A percentile compares a stretch with the other conserved stretches of the same genome.
Evolutionary conservation across 2,888 invertebrate genomes (phyloP).

Genomic region (Eudemis profundana): DNA sequence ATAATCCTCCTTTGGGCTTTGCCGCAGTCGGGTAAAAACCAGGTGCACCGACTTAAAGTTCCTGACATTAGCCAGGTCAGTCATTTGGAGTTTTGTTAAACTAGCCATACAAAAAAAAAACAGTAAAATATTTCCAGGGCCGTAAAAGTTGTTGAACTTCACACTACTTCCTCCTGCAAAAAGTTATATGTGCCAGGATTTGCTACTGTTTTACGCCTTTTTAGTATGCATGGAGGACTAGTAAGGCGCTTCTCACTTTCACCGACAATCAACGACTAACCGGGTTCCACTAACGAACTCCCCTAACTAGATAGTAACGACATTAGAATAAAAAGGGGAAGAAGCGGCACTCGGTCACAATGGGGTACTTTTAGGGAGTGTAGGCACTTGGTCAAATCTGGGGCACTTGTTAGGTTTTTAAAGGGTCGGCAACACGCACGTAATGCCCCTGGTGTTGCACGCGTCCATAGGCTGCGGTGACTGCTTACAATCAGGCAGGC

Average conservation of each 20-base stretch:
- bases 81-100: background rate
- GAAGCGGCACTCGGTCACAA: conserved; percentile 8
- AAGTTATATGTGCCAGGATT: background rate
- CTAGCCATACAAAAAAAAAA: background rate
- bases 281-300: conserved; percentile 77
- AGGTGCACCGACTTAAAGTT: no score
- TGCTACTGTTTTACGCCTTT: background rate
- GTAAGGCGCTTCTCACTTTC: conserved; percentile 65
- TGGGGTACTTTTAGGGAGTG: no score
- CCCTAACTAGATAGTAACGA: conserved; percentile 76
- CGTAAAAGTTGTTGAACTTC: background rate
- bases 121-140: background rate
- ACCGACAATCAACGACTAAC: conserved; percentile 74
- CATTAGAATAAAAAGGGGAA: conserved; percentile 15
- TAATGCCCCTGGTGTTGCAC: no score
- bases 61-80: no score
- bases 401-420: no score
- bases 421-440: no score
- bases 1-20: no score
- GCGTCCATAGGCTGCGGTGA: no score
- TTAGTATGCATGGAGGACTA: conserved; percentile 31
- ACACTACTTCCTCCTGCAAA: background rate
- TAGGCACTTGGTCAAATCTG: no score
- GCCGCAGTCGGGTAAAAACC: no score
- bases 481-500: no score